Evolutionary conservation across 2,113 vertebrate genomes (phyloP), one percentile per base, ranked within the genome.

Genomic region (Entelurus aequoreus): DNA sequence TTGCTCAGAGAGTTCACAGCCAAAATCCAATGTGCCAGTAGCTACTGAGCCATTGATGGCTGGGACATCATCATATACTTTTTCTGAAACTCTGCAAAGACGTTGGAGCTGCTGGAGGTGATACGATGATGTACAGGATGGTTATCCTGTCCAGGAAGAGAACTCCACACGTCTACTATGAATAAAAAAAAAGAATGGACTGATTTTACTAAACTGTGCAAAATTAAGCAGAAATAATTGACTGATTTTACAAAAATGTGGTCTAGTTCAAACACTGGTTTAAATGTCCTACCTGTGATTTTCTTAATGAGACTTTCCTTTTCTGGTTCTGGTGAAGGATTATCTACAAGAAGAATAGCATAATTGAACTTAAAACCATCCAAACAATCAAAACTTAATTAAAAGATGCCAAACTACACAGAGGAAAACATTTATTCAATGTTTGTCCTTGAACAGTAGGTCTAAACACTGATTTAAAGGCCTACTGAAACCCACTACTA

Each of bases 51-150:
- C 1, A 6, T 36, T 0, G 38, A 19, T 15, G 16, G 9, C 10
- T 42, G 59, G 0, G 8, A 69, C 56, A 13, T 81, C 62, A 83
- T 15, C 5, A n/a, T 76, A 73, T 80, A 85, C 65, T 66, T 86
- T 75, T 73, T 84, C 66, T 83, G 79, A 71, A 79, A 88, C 35
- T 76, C 66, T 0, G 72, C 65, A 54, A 89, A 88, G 54, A 83
- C 10, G 21, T 42, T n/a, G 15, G 14, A 9, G 6, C 44, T 66
- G 5, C 62, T 60, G 1, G 55, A 57, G 9, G 14, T 3, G 1
- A 59, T 8, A 40, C 38, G 5, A 1, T n/a, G 21, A 7, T 5
- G 11, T 5, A 13, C 16, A 28, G 61, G 38, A 19, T 6, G 4
- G 21, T 38, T 28, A 44, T 67, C 66, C 57, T 60, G 35, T 9